These are phyloP conservation scores for Epicauta chinensis DNA, from an alignment of 1,140 invertebrate genomes.

Conservation along the genomic window DNA sequence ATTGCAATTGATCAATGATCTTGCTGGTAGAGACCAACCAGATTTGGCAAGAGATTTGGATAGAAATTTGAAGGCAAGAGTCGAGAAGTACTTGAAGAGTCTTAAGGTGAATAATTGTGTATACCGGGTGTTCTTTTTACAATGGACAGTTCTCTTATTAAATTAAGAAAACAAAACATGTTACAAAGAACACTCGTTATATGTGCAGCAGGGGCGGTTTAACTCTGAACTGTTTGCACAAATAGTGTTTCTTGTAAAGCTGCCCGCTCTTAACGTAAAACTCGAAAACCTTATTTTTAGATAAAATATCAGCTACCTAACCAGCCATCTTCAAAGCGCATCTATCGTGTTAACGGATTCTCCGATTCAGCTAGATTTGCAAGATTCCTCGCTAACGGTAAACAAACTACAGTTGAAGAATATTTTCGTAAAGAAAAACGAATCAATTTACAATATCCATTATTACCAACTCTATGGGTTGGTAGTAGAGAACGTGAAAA, in stretches of 20 bases:
- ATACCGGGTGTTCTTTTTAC: no score
- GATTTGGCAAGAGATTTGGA: no score
- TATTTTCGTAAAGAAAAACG: conserved; percentile 48
- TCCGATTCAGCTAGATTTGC: conserved; percentile 32
- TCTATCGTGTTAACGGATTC: conserved; percentile 50
- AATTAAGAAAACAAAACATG: no score
- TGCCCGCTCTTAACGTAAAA: not conserved
- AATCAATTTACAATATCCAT: conserved; percentile 48
- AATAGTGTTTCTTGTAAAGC: no score
- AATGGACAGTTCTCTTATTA: no score
- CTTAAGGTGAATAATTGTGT: not conserved
- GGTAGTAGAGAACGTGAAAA: conserved; percentile 45
- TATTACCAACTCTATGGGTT: conserved; percentile 56
- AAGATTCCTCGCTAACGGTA: conserved; percentile 42
- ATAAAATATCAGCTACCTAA: conserved; percentile 45
- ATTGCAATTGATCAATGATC: conserved; percentile 38
- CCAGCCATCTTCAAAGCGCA: conserved; percentile 39
- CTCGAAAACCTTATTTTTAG: not conserved
- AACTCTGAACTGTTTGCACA: no score
- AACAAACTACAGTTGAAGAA: conserved; percentile 42
- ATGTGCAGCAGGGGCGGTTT: no score
- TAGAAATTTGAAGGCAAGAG: not conserved
- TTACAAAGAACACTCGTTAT: no score
- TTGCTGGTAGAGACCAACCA: conserved; percentile 17
- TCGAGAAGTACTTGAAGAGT: not conserved